phyloP scores from a whole-genome alignment of 37 sponge, comb jelly and placozoan species.

The Chondrosia reniformis region DNA sequence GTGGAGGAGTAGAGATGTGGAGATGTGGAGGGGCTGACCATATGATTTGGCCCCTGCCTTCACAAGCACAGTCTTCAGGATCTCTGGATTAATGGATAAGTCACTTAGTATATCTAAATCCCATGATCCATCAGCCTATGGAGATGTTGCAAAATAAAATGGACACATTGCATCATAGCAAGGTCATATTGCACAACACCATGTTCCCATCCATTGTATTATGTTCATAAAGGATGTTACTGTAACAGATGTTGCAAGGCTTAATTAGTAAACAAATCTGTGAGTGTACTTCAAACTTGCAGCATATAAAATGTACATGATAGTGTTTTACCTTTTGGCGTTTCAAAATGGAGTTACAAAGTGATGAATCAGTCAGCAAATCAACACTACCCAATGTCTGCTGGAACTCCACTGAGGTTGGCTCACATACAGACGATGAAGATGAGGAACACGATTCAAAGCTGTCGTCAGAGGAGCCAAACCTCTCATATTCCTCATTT shows the following conservation, averaged over 20 bases:
- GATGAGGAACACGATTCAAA: conserved; percentile 4
- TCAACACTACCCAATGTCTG: no score
- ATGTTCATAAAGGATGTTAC: no score
- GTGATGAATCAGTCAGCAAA: no score
- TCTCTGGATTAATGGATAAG: conserved; percentile 9
- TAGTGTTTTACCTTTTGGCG: no score
- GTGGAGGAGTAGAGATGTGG: not conserved
- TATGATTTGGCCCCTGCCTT: conserved; percentile 57
- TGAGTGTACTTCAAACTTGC: no score
- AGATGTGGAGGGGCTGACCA: conserved; percentile 31
- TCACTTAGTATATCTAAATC: conserved; percentile 12
- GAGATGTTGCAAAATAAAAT: not conserved
- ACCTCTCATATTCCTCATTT: not conserved
- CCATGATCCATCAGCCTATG: conserved; percentile 48
- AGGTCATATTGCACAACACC: not conserved
- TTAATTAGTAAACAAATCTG: no score
- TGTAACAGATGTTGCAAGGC: no score
- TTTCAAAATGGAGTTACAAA: no score
- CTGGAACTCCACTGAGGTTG: no score
- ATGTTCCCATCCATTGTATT: not conserved
- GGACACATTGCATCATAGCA: not conserved
- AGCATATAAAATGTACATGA: no score
- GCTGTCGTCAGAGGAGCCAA: no score
- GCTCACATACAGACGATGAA: no score
- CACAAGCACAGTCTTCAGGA: conserved; percentile 10